A percentile compares a stretch with the other conserved stretches of the same genome.
Conservation (phyloP, 2,113 vertebrate species). For the Anolis sagrei region DNA sequence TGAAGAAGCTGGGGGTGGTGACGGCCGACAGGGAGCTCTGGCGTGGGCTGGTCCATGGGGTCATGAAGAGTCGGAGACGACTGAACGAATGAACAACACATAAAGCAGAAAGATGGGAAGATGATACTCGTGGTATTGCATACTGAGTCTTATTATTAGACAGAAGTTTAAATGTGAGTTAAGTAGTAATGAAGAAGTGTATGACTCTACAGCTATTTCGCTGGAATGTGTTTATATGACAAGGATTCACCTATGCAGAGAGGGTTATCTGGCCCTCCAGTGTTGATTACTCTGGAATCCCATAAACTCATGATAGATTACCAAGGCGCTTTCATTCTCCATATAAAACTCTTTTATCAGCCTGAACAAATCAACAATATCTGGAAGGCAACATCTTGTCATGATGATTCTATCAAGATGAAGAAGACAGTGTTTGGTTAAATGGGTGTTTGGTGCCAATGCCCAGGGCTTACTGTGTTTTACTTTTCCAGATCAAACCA, state of each 20-base stretch:
- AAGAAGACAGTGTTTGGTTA: neutral
- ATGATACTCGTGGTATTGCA: no score
- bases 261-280: no score
- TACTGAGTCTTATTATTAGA: no score
- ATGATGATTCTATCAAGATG: neutral
- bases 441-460: neutral
- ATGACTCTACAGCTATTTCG: no score
- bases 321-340: neutral
- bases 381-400: neutral
- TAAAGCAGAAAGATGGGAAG: no score
- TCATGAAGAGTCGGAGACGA: no score
- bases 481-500: neutral
- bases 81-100: no score
- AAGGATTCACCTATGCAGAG: neutral
- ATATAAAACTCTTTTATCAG: conserved; percentile 4
- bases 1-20: no score
- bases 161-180: no score
- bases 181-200: no score
- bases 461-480: neutral
- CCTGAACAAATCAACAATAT: neutral
- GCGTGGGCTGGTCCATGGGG: no score
- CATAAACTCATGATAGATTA: neutral
- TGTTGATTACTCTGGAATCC: neutral
- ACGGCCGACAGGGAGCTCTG: no score
- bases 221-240: conserved; percentile 9